These are phyloP conservation scores for Erpornis zantholeuca DNA, from an alignment of 2,113 vertebrate species.

Conservation along the genomic window DNA sequence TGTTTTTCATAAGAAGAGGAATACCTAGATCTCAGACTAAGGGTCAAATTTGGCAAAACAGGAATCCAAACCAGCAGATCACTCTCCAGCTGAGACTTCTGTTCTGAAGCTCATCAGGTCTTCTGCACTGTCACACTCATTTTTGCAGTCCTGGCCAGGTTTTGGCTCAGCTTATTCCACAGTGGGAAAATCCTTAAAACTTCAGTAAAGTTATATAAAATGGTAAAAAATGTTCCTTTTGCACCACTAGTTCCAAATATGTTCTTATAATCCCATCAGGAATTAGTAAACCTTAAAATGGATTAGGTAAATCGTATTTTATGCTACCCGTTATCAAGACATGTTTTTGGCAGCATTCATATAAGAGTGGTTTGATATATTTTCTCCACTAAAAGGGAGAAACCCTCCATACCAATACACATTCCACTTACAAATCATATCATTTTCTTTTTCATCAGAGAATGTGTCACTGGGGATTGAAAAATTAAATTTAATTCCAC, in stretches of 20 bases:
- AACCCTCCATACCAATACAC: not conserved
- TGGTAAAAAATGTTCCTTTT: not conserved
- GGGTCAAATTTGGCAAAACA: not conserved
- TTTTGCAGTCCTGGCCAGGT: not conserved
- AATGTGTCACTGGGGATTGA: not conserved
- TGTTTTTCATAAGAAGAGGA: not conserved
- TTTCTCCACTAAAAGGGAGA: not conserved
- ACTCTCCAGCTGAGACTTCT: not conserved
- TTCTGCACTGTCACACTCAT: not conserved
- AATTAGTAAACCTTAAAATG: not conserved
- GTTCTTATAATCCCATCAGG: not conserved
- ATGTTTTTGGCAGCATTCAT: not conserved
- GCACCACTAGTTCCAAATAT: not conserved
- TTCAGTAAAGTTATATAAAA: not conserved
- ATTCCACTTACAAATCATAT: not conserved
- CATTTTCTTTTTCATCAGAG: not conserved
- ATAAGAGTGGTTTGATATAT: not conserved
- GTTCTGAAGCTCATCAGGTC: not conserved
- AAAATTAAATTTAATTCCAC: not conserved
- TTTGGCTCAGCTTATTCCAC: not conserved
- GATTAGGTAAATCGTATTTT: constrained; percentile 4
- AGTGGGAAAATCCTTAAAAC: not conserved
- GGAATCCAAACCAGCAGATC: not conserved
- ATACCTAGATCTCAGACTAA: not conserved
- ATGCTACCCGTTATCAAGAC: not conserved